Evolutionary conservation across 2,113 vertebrate species (phyloP).

Genomic region (Platichthys stellatus): DNA sequence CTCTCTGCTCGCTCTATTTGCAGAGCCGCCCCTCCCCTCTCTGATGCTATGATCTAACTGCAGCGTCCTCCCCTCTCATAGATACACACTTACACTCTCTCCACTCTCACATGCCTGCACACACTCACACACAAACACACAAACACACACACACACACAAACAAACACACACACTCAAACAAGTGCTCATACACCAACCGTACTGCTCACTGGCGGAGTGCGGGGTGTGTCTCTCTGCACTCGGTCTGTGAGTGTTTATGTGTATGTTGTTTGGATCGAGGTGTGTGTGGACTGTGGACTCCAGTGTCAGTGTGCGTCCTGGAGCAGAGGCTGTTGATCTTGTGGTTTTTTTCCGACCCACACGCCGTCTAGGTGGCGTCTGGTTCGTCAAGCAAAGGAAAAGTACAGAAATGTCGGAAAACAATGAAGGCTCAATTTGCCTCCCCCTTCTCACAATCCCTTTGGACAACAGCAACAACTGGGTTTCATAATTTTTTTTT

Average conservation of each 20-base stretch:
- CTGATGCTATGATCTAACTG: slow-evolving; percentile 78
- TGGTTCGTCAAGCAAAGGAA: slow-evolving; percentile 23
- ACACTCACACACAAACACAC: slow-evolving; percentile 19
- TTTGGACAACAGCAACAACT: slow-evolving; percentile 24
- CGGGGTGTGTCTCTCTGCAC: slow-evolving; percentile 52
- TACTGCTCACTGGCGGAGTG: slow-evolving; percentile 37
- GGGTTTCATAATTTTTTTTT: background rate
- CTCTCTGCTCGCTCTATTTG: slow-evolving; percentile 72
- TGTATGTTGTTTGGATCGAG: slow-evolving; percentile 50
- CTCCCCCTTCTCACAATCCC: background rate
- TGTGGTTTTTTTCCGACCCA: slow-evolving; percentile 31
- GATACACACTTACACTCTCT: slow-evolving; percentile 57
- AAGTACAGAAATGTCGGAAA: slow-evolving; percentile 29
- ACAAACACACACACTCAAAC: slow-evolving; percentile 28
- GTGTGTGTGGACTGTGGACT: slow-evolving; percentile 37
- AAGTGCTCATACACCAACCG: slow-evolving; percentile 7
- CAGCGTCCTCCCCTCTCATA: slow-evolving; percentile 67
- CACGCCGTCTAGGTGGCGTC: slow-evolving; percentile 8
- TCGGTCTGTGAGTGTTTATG: slow-evolving; percentile 42
- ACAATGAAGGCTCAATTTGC: background rate
- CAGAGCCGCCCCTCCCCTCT: slow-evolving; percentile 58
- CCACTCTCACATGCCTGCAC: slow-evolving; percentile 48
- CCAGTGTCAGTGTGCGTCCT: slow-evolving; percentile 33
- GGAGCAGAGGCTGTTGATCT: slow-evolving; percentile 50
- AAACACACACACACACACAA: slow-evolving; percentile 21